Percentiles rank a stretch among this genome's conserved stretches.
phyloP scores from a whole-genome alignment of 2,113 vertebrate genomes.

The Pituophis catenifer region DNA sequence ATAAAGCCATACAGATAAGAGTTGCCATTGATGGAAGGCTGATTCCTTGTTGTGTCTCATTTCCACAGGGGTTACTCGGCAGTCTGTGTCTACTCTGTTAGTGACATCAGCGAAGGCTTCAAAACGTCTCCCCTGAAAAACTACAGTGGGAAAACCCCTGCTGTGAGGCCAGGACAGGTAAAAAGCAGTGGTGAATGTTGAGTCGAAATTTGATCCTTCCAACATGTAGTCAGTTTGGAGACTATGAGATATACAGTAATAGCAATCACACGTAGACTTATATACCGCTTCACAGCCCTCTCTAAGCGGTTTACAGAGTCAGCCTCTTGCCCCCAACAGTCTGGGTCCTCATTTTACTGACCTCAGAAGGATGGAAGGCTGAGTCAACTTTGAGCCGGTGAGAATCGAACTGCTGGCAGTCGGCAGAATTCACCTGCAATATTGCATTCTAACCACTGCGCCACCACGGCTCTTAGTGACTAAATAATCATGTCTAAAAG shows the following conservation, averaged over 20 bases:
- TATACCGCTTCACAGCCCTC: not conserved
- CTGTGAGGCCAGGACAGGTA: constrained; percentile 84
- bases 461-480: no score
- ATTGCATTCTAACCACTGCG: no score
- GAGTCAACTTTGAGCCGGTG: no score
- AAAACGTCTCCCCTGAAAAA: constrained; percentile 80
- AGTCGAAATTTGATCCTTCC: not conserved
- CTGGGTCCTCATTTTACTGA: not conserved
- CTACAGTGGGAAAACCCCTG: constrained; percentile 65
- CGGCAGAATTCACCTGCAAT: no score
- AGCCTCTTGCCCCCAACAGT: not conserved
- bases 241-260: not conserved
- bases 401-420: no score
- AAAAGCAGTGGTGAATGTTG: not conserved
- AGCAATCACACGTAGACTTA: not conserved
- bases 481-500: not conserved
- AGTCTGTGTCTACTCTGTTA: constrained; percentile 83
- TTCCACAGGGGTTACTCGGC: constrained; percentile 83
- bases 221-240: not conserved
- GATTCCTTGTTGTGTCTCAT: not conserved
- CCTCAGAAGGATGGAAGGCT: no score
- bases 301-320: not conserved
- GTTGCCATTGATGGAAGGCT: not conserved
- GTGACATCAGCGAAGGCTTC: constrained; percentile 80
- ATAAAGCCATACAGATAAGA: not conserved